These are phyloP conservation scores for Papilio glaucus DNA, from an alignment of 1,140 invertebrate species.

Conservation along the genomic window DNA sequence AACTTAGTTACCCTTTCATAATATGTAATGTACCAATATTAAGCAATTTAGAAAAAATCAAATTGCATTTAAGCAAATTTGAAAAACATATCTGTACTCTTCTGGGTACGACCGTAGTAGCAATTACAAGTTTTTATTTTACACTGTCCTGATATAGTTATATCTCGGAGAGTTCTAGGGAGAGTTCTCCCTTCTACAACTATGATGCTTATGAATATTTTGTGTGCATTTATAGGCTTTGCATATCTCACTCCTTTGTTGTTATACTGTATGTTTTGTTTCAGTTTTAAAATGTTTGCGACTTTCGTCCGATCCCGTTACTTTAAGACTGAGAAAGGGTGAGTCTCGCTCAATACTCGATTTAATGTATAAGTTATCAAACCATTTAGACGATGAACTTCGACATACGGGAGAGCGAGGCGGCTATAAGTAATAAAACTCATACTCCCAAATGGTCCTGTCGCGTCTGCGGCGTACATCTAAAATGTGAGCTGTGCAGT, in stretches of 20 bases:
- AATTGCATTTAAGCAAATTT: no score
- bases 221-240: not conserved
- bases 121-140: no score
- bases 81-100: not conserved
- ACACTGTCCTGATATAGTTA: no score
- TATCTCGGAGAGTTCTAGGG: no score
- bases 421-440: constrained; percentile 66
- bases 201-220: not conserved
- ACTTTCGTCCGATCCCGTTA: constrained; percentile 93
- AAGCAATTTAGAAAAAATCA: no score
- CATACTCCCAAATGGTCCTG: constrained; percentile 61
- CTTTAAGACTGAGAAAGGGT: constrained; percentile 94
- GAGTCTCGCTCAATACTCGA: constrained; percentile 75
- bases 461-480: constrained; percentile 66
- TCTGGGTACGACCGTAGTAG: not conserved
- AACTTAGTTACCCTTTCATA: not conserved
- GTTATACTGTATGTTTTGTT: constrained; percentile 77
- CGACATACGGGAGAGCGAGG: constrained; percentile 52
- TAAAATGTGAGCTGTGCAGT: constrained; percentile 49
- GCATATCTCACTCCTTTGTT: not conserved
- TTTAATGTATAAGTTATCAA: constrained; percentile 37
- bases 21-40: not conserved
- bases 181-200: no score
- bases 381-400: constrained; percentile 48
- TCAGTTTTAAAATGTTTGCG: constrained; percentile 95